Evolutionary conservation across 92 coral and sea anemone species (phyloP).

Genomic region (Siderastrea siderea): DNA sequence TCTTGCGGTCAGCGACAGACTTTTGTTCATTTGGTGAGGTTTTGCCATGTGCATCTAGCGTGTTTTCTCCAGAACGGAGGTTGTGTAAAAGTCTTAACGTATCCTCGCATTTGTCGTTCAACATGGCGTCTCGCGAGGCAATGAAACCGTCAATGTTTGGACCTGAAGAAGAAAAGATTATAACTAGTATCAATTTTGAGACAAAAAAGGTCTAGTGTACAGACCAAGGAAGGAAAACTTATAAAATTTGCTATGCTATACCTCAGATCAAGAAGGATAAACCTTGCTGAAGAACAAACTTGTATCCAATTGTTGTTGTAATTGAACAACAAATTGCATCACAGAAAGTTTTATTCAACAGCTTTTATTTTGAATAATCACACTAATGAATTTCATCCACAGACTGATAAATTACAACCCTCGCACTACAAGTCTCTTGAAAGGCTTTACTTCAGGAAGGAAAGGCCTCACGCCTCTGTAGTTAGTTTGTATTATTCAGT

Average conservation of each 20-base stretch:
- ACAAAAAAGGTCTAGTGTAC: background rate
- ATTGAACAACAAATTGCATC: background rate
- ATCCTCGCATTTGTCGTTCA: conserved; percentile 14
- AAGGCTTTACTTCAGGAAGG: too few species aligned
- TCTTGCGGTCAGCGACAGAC: background rate
- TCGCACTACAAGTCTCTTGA: too few species aligned
- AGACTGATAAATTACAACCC: background rate
- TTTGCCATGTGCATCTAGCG: background rate
- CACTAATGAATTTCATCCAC: background rate
- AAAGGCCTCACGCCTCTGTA: background rate
- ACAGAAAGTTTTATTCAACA: background rate
- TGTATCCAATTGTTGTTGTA: background rate
- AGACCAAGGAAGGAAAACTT: background rate
- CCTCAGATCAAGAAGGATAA: background rate
- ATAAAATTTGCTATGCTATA: background rate
- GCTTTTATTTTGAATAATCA: background rate
- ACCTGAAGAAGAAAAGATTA: conserved; percentile 6
- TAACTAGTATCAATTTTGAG: background rate
- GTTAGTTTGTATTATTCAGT: background rate
- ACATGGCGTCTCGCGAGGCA: background rate
- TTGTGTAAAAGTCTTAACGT: conserved; percentile 12
- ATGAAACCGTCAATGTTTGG: background rate
- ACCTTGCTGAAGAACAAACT: background rate
- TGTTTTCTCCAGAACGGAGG: conserved; percentile 6
- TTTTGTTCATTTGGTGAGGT: background rate